A percentile compares a stretch with the other conserved stretches of the same genome.
Evolutionary conservation across 2,113 vertebrate genomes (phyloP).

Genomic region (Phocoena phocoena): DNA sequence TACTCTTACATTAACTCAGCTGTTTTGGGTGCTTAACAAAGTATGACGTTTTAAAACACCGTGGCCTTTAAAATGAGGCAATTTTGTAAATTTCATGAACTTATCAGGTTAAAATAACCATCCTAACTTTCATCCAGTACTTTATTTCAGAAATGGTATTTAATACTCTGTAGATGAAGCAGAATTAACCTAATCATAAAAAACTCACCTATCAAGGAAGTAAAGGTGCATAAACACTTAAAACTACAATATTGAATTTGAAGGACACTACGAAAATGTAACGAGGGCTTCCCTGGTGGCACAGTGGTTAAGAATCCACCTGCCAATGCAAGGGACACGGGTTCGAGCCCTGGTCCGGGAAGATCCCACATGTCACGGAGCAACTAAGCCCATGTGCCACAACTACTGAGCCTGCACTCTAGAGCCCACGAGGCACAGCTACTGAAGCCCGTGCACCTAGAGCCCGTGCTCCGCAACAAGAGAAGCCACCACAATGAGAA

Average conservation of each 20-base stretch:
- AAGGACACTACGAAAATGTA: constrained; percentile 12
- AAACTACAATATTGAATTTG: neutral
- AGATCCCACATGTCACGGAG: too few species aligned
- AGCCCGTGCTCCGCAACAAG: too few species aligned
- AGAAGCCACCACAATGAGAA: too few species aligned
- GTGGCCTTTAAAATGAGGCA: neutral
- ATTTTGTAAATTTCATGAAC: neutral
- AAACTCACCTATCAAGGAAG: neutral
- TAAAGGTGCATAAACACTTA: neutral
- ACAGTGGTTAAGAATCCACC: too few species aligned
- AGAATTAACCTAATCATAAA: neutral
- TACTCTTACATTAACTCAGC: neutral
- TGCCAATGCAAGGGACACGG: too few species aligned
- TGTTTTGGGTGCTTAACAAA: neutral
- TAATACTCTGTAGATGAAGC: neutral
- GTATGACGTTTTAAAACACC: neutral
- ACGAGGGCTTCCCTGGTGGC: neutral
- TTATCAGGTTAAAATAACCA: neutral
- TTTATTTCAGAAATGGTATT: neutral
- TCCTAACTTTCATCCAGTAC: neutral
- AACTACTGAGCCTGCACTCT: too few species aligned
- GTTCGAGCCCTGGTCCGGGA: too few species aligned
- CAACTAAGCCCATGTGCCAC: too few species aligned
- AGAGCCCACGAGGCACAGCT: too few species aligned
- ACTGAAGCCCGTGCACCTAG: too few species aligned